Base-by-base conservation (phyloP, 2,797 vertebrate species). In the Poeciliopsis presidionis region DNA sequence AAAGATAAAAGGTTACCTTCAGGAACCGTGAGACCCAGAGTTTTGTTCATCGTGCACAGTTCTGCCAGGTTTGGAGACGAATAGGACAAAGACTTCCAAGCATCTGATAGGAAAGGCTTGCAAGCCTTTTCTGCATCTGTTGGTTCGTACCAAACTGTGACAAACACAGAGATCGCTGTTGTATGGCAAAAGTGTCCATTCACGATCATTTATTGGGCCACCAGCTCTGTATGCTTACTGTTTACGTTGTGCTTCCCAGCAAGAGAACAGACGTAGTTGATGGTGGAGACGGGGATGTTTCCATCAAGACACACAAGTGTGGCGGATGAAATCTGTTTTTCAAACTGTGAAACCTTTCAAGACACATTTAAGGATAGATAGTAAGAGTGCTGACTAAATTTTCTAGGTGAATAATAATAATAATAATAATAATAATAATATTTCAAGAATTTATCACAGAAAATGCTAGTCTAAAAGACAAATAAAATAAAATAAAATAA, bases 91-190 rank as follows among this genome's bases (percentile, higher is more conserved):
- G 90, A 93, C 90, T 95, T 98, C 97, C 97, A 98, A 92, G 96
- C 95, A 39, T 97, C 96, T 36, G 97, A 97, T 76, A 96, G 90
- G 87, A 98, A 98, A 0, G 97, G 97, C 91, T 98, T 98, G 28
- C 94, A 92, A 33, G 97, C 97, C 84, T 97, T 97, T 85, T 96
- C 95, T 84, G 93, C 89, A 91, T 97, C 96, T 1, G 97, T 97
- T 0, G 97, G 97, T 91, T 98, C 97, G 46, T 96, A 98, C 95
- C 96, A 98, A 88, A 98, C 97, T 98, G 93, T 80, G 71, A 85
- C 67, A 91, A 65, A 88, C 39, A 86, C 22, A 33, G 36, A 73
- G 18, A 41, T 20, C 25, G 74, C 74, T 25, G n/a, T 87, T 67
- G 79, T 73, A 28, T 39, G 78, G 73, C 45, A 1, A 72, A 55